Percentiles rank a stretch among this genome's conserved stretches.
Evolutionary conservation across 2,797 vertebrate species (phyloP).

Genomic region (Scyliorhinus canicula): DNA sequence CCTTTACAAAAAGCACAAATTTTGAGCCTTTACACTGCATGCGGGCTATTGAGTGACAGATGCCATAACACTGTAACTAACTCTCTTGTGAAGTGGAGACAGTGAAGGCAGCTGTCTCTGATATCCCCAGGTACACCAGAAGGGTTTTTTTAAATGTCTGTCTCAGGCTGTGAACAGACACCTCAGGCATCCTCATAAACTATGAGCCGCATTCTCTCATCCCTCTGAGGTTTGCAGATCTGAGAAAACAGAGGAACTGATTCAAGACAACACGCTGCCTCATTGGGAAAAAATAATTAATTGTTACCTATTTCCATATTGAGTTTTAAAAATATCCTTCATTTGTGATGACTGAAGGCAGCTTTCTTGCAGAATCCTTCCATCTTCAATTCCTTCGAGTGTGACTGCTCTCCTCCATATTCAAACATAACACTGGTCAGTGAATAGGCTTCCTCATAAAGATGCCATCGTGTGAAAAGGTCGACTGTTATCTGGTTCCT

Average conservation of each 20-base stretch:
- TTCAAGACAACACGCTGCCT: background rate
- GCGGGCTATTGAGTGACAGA: background rate
- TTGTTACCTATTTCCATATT: background rate
- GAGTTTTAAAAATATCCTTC: background rate
- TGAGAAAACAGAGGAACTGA: background rate
- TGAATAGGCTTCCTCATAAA: background rate
- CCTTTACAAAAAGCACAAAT: background rate
- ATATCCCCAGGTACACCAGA: background rate
- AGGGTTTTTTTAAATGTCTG: background rate
- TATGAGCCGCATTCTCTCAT: background rate
- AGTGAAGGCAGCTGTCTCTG: background rate
- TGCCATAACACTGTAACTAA: background rate
- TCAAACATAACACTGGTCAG: background rate
- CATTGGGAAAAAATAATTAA: background rate
- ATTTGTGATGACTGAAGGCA: background rate
- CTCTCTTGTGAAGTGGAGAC: background rate
- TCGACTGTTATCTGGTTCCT: background rate
- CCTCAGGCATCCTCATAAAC: background rate
- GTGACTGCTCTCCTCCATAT: background rate
- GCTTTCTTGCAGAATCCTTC: background rate
- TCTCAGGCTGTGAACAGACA: background rate
- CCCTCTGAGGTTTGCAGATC: background rate
- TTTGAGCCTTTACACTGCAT: background rate
- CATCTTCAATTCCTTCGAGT: background rate
- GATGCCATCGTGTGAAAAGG: background rate